Percentiles rank a stretch among this genome's conserved stretches.
Evolutionary conservation across 1,140 invertebrate species (phyloP).

Genomic region (Lethocerus indicus): DNA sequence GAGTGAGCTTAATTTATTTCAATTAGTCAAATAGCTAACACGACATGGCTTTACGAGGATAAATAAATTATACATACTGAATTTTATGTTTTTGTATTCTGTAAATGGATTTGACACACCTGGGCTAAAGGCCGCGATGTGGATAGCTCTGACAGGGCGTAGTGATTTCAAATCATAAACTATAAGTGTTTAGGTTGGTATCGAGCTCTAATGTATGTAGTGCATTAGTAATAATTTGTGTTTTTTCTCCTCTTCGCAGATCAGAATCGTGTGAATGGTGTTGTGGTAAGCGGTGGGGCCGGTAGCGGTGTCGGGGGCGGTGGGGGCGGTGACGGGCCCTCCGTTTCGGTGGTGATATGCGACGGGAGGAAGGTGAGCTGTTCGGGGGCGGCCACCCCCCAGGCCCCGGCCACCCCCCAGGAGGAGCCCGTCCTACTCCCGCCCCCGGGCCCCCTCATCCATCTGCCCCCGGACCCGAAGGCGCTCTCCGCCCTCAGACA

Average conservation of each 20-base stretch:
- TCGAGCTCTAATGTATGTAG: no score
- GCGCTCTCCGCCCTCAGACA: slow-evolving; percentile 12
- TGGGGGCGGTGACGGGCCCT: not conserved
- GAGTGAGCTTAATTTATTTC: no score
- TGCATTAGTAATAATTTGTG: not conserved
- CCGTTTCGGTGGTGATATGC: no score
- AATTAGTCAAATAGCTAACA: no score
- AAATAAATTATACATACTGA: no score
- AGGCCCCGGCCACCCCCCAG: not conserved
- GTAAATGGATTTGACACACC: no score
- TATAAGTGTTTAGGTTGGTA: no score
- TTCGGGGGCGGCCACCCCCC: not conserved
- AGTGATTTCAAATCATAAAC: no score
- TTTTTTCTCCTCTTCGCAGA: slow-evolving; percentile 14
- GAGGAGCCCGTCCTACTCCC: not conserved
- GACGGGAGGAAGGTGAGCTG: not conserved
- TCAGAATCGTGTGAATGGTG: slow-evolving; percentile 14
- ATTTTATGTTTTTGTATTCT: no score
- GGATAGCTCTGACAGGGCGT: no score
- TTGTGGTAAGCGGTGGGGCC: not conserved
- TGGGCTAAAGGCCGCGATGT: no score
- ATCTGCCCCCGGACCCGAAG: not conserved
- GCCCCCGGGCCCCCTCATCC: not conserved
- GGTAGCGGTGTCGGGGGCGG: not conserved
- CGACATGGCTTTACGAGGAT: no score